Percentiles rank a stretch among this genome's conserved stretches.
Conservation (phyloP, 2,797 vertebrate species). For the Petrocephalus sullivani region DNA sequence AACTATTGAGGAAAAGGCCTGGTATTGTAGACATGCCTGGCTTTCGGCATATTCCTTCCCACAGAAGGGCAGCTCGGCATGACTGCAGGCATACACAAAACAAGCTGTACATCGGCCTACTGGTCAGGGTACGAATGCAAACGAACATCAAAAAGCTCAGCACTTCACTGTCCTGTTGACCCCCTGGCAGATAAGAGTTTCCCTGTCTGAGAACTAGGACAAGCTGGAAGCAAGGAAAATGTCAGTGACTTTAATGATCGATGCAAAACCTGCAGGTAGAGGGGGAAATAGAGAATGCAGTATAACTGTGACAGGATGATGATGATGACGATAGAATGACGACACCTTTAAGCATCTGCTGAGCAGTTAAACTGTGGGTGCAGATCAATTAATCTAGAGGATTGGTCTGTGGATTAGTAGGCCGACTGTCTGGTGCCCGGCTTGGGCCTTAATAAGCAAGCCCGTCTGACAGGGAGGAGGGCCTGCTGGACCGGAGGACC, state of each 20-base stretch:
- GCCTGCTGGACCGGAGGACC: neutral
- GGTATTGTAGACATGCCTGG: neutral
- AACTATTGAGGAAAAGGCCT: neutral
- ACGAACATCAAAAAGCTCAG: neutral
- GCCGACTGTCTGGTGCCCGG: constrained; percentile 20
- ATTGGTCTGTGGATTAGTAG: constrained; percentile 33
- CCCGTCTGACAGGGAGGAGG: neutral
- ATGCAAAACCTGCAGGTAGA: neutral
- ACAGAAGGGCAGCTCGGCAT: neutral
- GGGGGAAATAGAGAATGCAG: neutral
- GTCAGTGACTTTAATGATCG: neutral
- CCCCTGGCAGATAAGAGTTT: neutral
- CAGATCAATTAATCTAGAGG: constrained; percentile 53
- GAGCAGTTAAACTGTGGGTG: constrained; percentile 41
- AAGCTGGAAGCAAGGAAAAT: neutral
- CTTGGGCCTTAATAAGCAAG: constrained; percentile 17
- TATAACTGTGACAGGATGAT: neutral
- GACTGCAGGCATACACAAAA: neutral
- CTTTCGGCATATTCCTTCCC: neutral
- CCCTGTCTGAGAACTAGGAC: neutral
- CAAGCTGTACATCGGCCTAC: neutral
- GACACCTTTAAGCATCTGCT: constrained; percentile 52
- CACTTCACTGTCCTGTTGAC: neutral
- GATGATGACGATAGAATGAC: constrained; percentile 32
- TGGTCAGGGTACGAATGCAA: neutral